A percentile compares a stretch with the other conserved stretches of the same genome.
phyloP scores from a whole-genome alignment of 2,797 vertebrate genomes.

The Scomberomorus guttatus region DNA sequence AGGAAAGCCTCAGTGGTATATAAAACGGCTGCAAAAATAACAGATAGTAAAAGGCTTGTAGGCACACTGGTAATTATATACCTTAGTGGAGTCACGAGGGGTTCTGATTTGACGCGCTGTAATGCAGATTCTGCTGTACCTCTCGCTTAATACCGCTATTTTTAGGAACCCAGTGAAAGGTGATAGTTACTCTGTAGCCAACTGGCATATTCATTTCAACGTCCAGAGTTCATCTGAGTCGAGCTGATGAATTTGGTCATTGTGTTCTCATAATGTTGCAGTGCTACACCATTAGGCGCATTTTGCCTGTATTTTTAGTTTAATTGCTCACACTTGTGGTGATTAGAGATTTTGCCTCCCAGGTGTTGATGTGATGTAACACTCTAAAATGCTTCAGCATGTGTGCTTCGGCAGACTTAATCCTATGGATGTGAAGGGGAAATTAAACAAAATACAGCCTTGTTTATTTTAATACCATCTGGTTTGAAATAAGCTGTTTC shows the following conservation, averaged over 20 bases:
- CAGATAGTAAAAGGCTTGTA: slow-evolving; percentile 20
- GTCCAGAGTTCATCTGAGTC: slow-evolving; percentile 34
- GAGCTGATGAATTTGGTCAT: slow-evolving; percentile 37
- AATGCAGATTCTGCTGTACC: slow-evolving; percentile 36
- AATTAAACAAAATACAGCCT: slow-evolving; percentile 20
- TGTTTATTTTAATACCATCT: slow-evolving; percentile 45
- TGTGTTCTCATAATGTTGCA: slow-evolving; percentile 30
- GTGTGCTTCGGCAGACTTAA: slow-evolving; percentile 17
- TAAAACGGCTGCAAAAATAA: slow-evolving; percentile 26
- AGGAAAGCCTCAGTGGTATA: slow-evolving; percentile 1
- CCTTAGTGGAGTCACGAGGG: slow-evolving; percentile 40
- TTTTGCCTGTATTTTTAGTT: slow-evolving; percentile 40
- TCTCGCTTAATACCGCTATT: slow-evolving; percentile 54
- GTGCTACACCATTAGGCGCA: slow-evolving; percentile 37
- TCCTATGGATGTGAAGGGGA: background rate
- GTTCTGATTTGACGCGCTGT: slow-evolving; percentile 47
- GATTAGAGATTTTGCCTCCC: slow-evolving; percentile 55
- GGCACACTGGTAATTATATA: slow-evolving; percentile 44
- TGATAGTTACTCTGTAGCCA: slow-evolving; percentile 51
- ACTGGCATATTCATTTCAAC: slow-evolving; percentile 43
- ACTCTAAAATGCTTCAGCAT: slow-evolving; percentile 44
- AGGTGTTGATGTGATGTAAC: slow-evolving; percentile 53
- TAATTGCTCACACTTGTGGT: slow-evolving; percentile 59
- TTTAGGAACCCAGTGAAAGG: slow-evolving; percentile 57
- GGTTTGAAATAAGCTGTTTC: slow-evolving; percentile 48